Percentiles rank a stretch among this genome's conserved stretches.
These are phyloP conservation scores for Graphium colonna DNA, from an alignment of 2,888 invertebrate genomes.

Conservation along the genomic window DNA sequence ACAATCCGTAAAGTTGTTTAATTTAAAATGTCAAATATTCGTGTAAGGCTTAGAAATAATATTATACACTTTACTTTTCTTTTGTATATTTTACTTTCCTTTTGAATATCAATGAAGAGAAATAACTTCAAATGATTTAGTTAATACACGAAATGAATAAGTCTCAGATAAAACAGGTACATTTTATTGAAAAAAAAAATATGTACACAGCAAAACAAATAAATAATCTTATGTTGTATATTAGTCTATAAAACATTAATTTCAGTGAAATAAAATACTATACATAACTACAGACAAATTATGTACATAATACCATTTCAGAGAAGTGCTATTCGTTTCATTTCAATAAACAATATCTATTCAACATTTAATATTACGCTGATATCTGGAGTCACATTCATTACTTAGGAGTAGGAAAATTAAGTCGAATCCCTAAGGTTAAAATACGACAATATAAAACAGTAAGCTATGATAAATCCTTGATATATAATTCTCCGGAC, in stretches of 20 bases:
- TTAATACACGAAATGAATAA: too few relatives aligned
- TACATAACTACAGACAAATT: constrained; percentile 76
- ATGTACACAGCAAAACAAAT: constrained; percentile 81
- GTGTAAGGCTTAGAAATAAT: too few relatives aligned
- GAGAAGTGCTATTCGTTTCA: constrained; percentile 58
- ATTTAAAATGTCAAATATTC: too few relatives aligned
- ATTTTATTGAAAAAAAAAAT: constrained; percentile 79
- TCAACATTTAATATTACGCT: constrained; percentile 72
- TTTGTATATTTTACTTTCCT: too few relatives aligned
- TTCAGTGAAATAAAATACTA: constrained; percentile 79
- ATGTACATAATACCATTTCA: constrained; percentile 78
- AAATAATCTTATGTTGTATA: constrained; percentile 80
- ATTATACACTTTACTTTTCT: too few relatives aligned
- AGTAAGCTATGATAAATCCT: constrained; percentile 67
- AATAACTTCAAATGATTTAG: too few relatives aligned
- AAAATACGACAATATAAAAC: constrained; percentile 70
- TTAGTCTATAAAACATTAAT: constrained; percentile 81
- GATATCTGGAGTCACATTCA: constrained; percentile 68
- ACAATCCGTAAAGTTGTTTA: too few relatives aligned
- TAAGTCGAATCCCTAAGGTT: constrained; percentile 65
- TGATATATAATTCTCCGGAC: constrained; percentile 60
- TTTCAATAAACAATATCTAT: constrained; percentile 74
- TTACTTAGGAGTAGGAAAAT: constrained; percentile 62
- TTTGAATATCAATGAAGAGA: too few relatives aligned
- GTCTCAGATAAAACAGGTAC: constrained; percentile 79